phyloP scores from a whole-genome alignment of 1,140 invertebrate genomes.

The Listronotus oregonensis region DNA sequence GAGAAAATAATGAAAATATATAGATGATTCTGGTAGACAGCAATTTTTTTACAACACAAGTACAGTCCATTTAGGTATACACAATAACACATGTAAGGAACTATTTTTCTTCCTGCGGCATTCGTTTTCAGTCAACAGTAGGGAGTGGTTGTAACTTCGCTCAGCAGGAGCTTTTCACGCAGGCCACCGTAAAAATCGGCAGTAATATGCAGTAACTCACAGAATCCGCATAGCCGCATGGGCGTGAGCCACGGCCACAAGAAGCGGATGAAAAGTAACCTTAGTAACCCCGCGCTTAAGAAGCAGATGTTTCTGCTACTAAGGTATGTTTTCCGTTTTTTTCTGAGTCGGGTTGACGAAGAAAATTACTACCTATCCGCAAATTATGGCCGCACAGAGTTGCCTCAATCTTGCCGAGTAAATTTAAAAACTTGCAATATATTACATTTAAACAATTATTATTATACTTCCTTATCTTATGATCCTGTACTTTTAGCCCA shows the following conservation, averaged over 20 bases:
- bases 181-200: conserved; percentile 27
- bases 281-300: conserved; percentile 14
- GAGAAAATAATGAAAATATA: too few relatives aligned
- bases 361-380: conserved; percentile 12
- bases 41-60: not conserved
- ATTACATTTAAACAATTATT: too few relatives aligned
- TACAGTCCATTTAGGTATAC: not conserved
- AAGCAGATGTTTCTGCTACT: conserved; percentile 26
- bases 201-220: conserved; percentile 36
- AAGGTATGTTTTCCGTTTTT: conserved; percentile 24
- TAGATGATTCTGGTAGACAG: too few relatives aligned
- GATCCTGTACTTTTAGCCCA: too few relatives aligned
- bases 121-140: conserved; percentile 25
- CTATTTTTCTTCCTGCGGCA: conserved; percentile 25
- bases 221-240: conserved; percentile 12
- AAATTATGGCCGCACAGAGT: not conserved
- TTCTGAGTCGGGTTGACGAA: conserved; percentile 4
- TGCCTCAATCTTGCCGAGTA: too few relatives aligned
- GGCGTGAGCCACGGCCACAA: conserved; percentile 15
- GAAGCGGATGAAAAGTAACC: conserved; percentile 9
- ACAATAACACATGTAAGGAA: not conserved
- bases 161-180: conserved; percentile 34
- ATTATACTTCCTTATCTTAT: too few relatives aligned
- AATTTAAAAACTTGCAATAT: too few relatives aligned
- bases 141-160: conserved; percentile 26